Evolutionary conservation across 2,797 vertebrate species (phyloP).

Genomic region (Clarias pachynema): DNA sequence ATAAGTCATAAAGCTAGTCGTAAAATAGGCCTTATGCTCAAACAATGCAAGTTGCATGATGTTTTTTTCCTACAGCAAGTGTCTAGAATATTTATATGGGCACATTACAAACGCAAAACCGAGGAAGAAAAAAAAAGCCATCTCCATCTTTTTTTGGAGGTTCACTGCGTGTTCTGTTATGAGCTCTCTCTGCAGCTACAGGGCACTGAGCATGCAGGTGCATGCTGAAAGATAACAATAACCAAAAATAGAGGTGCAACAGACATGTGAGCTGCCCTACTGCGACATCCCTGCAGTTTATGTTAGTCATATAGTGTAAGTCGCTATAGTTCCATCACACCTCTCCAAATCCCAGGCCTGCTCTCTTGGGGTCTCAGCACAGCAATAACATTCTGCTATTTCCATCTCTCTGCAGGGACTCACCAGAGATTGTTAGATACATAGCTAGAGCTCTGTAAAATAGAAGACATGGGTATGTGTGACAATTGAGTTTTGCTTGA

Average conservation of each 20-base stretch:
- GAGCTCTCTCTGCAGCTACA: not conserved
- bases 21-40: not conserved
- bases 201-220: slow-evolving; percentile 40
- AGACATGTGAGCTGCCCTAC: slow-evolving; percentile 48
- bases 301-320: slow-evolving; percentile 44
- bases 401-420: slow-evolving; percentile 52
- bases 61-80: not conserved
- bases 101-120: not conserved
- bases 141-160: not conserved
- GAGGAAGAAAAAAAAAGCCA: not conserved
- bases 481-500: not conserved
- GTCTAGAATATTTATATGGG: slow-evolving; percentile 24
- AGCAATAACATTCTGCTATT: slow-evolving; percentile 55
- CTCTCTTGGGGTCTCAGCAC: slow-evolving; percentile 41
- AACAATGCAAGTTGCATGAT: not conserved
- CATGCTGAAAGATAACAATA: slow-evolving; percentile 55
- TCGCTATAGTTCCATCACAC: slow-evolving; percentile 56
- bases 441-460: slow-evolving; percentile 5
- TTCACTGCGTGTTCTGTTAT: not conserved
- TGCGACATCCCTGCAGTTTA: slow-evolving; percentile 47
- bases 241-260: slow-evolving; percentile 55
- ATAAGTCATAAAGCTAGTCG: not conserved
- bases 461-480: slow-evolving; percentile 2
- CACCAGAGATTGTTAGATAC: slow-evolving; percentile 15
- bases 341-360: slow-evolving; percentile 52